Base-by-base conservation (phyloP, 2,888 invertebrate species). In the Platypus cylindrus region DNA sequence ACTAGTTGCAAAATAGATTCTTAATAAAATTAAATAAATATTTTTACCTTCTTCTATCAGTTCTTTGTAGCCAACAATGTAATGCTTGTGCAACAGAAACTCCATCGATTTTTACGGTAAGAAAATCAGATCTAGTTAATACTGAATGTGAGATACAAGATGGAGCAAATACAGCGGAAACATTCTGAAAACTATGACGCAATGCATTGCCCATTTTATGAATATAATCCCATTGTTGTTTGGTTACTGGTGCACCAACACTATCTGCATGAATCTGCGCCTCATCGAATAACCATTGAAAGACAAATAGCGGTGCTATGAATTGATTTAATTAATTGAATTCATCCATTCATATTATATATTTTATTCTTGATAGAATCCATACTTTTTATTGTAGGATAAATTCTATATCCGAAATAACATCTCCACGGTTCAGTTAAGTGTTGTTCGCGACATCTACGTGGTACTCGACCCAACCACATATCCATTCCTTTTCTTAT, bases 261-360 rank as follows among this genome's bases (percentile, higher is more conserved):
- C 91, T 91, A 58, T 90, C 89, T 0, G 85, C 89, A 17, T 84
- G 78, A 71, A 94, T 78, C 65, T 93, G 93, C 3, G 91, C 91
- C 55, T 91, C 90, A 58, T 94, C 93, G 59, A 90, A 93, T 31
- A 93, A 68, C 76, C 90, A 91, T 71, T 93, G 93, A 58, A 93
- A 87, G 15, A 94, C 80, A 58, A 93, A 94, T 16, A 93, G 68
- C 0, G 91, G 89, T 32, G 85, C 91, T 76, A 60, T 35, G 35
- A 36, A 22, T 3, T 13, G 12, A 8, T 9, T 3, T 30, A n/a
- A 7, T 13, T 30, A 30, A 7, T 29, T 14, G 13, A 29, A 9
- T 38, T 20, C n/a, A n/a, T n/a, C n/a, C n/a, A n/a, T n/a, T 5
- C 4, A 20, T 4, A 27, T 15, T 5, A 25, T 11, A 27, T 5